Evolutionary conservation across 2,113 vertebrate genomes (phyloP), one percentile per base, ranked within the genome.

Genomic region (Nothoprocta pentlandii): DNA sequence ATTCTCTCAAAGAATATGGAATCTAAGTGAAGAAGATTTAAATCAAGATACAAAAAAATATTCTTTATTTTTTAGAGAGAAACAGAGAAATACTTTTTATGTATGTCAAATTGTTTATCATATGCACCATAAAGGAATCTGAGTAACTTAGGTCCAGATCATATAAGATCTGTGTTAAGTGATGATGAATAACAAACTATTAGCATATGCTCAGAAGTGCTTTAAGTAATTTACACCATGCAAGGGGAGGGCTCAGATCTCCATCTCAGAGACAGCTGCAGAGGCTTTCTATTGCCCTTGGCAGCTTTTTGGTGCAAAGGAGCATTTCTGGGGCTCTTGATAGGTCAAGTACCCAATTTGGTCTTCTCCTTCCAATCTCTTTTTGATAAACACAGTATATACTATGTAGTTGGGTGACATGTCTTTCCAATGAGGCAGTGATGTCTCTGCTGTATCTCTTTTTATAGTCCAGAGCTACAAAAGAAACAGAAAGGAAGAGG

Each of bases 401-500:
- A 58, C 23, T 16, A n/a, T 41, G 34, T 5, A 71, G 36, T 26
- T 16, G 51, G 56, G 41, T 0, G 0, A 66, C 44, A 34, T 30
- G 47, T n/a, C 34, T 79, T 46, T 46, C 66, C 39, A 44, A 2
- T 0, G 1, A 25, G 21, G 5, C 17, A 51, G 17, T 36, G 41
- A 20, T 17, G 75, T 5, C 39, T 74, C 28, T 56, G 23, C 44
- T 34, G 46, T 41, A 17, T 16, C 26, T 41, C 21, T 49, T 61
- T 17, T 9, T 39, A 39, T 39, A 39, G 36, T 39, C 36, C 36
- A 44, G 14, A 78, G 16, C 15, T 51, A 15, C 15, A 66, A 39
- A 46, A 73, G 34, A 64, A 73, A 16, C 23, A 84, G 36, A 84
- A 66, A 4, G 16, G 34, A 54, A 49, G 30, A 77, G 12, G n/a